Base-by-base conservation (phyloP, 2,797 vertebrate genomes). In the Pelodytes ibericus region DNA sequence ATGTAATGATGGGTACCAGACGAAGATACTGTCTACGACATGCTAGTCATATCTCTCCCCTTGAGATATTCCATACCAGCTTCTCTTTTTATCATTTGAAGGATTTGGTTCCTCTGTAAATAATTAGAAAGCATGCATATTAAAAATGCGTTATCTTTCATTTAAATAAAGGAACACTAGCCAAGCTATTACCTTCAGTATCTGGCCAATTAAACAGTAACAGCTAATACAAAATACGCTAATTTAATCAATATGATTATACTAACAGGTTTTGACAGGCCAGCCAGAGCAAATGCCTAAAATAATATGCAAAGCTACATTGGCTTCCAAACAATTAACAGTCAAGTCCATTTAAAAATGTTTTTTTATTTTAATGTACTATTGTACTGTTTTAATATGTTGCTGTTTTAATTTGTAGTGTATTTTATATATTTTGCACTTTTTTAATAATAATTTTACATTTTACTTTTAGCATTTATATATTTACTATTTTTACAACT, bases 101-200 rank as follows among this genome's bases (percentile, higher is more conserved):
- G 39, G 30, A 57, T 71, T 64, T 47, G 26, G 26, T 64, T 67
- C 18, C n/a, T 20, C 53, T 67, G 26, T 59, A 66, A 59, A 59
- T 67, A 76, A 81, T 84, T 86, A 83, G 3, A 77, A 69, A 71
- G 86, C 86, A 78, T 67, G 67, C 41, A n/a, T 82, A 53, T 4
- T 82, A 81, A 57, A 74, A 78, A 84, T 80, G n/a, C 71, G 71
- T 44, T 82, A 70, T 33, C 27, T 33, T 26, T 72, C 82, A 75
- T 18, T 2, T 51, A 67, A 67, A 67, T 67, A n/a, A 51, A 30
- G 64, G 30, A 36, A 18, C 24, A 39, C n/a, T 24, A 27, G n/a
- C 2, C 13, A 47, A 49, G 30, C n/a, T 39, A 51, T 49, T 9
- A 6, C 25, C 15, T 30, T 31, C 15, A 16, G 25, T 67, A 7